phyloP scores from a whole-genome alignment of 1,140 invertebrate genomes.

The Musca vetustissima region DNA sequence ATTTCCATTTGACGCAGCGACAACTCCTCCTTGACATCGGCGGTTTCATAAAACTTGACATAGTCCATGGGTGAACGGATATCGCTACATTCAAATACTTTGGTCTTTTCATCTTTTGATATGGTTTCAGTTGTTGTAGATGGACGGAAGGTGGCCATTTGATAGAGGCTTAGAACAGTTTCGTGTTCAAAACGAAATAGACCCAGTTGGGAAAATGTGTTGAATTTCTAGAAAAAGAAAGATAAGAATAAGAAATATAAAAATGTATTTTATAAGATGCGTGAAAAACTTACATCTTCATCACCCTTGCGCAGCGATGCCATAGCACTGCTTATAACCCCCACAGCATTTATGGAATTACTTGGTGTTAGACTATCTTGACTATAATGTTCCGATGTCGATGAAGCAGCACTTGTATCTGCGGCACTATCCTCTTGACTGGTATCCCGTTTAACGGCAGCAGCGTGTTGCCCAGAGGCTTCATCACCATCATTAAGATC shows the following conservation, averaged over 20 bases:
- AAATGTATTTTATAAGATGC: neutral
- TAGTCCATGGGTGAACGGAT: constrained; percentile 52
- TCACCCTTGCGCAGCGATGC: constrained; percentile 47
- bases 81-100: constrained; percentile 57
- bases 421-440: constrained; percentile 3
- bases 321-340: constrained; percentile 53
- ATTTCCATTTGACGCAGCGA: constrained; percentile 51
- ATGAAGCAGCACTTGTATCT: constrained; percentile 45
- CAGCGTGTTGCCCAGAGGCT: neutral
- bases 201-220: constrained; percentile 58
- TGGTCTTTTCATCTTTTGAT: constrained; percentile 59
- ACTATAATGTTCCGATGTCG: constrained; percentile 33
- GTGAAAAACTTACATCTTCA: constrained; percentile 46
- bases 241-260: neutral
- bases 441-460: neutral
- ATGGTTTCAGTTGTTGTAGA: constrained; percentile 34
- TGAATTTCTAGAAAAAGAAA: constrained; percentile 58
- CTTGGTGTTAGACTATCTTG: constrained; percentile 27
- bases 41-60: constrained; percentile 46
- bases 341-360: constrained; percentile 50
- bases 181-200: constrained; percentile 61
- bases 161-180: constrained; percentile 50
- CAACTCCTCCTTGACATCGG: constrained; percentile 41
- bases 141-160: constrained; percentile 46
- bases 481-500: constrained; percentile 27